Conservation (phyloP, 2,888 invertebrate genomes). For the Agrochola macilenta region DNA sequence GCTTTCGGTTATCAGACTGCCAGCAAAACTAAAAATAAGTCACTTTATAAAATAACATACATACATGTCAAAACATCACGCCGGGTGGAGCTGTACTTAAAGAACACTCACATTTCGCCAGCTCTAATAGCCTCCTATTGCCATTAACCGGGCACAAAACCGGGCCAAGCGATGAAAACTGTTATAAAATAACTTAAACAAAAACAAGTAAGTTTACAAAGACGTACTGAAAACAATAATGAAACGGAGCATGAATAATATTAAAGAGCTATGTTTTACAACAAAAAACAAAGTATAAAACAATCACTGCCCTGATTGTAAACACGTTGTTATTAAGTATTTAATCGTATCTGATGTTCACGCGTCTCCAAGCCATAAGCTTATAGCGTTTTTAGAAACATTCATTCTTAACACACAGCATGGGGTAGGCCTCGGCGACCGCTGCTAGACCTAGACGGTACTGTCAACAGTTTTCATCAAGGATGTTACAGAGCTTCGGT, state of each 20-base stretch:
- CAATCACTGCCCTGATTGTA: conserved; percentile 30
- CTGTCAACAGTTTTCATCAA: no score
- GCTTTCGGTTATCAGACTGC: neutral
- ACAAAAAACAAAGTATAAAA: conserved; percentile 9
- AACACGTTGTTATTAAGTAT: conserved; percentile 42
- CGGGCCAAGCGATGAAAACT: fast-evolving
- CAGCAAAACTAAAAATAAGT: neutral
- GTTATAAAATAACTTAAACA: neutral
- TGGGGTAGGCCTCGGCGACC: neutral
- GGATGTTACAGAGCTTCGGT: no score
- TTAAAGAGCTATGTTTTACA: neutral
- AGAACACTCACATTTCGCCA: no score
- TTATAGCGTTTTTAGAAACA: conserved; percentile 11
- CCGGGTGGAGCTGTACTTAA: no score
- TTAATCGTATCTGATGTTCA: conserved; percentile 49
- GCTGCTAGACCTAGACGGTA: no score
- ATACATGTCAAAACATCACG: no score
- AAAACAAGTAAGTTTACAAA: neutral
- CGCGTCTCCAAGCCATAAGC: neutral
- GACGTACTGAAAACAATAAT: neutral
- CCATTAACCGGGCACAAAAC: neutral
- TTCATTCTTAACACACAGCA: neutral
- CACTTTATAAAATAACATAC: no score
- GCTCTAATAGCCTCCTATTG: no score
- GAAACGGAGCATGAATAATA: neutral